phyloP scores from a whole-genome alignment of 2,797 vertebrate genomes.

The Lophotriccus pileatus region DNA sequence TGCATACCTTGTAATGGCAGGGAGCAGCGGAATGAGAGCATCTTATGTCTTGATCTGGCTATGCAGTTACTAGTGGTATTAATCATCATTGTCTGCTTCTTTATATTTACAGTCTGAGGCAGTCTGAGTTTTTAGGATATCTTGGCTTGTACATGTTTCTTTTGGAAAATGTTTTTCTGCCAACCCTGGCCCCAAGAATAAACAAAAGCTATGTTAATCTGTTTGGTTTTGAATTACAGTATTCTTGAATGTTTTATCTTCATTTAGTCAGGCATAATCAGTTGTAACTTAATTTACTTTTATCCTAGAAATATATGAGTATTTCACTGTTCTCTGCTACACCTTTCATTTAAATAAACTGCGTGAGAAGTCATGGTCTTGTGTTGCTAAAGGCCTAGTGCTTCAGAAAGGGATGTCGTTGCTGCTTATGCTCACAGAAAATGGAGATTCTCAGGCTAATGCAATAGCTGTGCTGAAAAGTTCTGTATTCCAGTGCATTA shows the following conservation, averaged over 20 bases:
- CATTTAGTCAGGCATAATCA: neutral
- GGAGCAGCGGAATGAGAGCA: neutral
- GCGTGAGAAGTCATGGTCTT: neutral
- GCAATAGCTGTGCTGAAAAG: neutral
- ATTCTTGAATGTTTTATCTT: neutral
- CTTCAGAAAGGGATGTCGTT: neutral
- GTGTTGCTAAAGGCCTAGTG: neutral
- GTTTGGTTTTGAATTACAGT: neutral
- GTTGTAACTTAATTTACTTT: neutral
- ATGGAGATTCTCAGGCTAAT: neutral
- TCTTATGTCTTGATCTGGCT: neutral
- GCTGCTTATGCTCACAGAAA: neutral
- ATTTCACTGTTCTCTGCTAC: neutral
- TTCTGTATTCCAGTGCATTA: neutral
- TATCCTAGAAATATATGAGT: neutral
- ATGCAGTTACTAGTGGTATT: neutral
- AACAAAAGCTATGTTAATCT: neutral
- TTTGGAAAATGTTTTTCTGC: neutral
- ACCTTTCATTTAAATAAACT: neutral
- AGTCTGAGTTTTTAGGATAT: neutral
- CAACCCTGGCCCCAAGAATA: neutral
- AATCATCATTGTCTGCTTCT: neutral
- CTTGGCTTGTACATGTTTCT: neutral
- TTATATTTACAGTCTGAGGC: neutral
- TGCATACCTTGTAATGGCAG: neutral